Conservation (phyloP, 2,797 vertebrate species). For the Anguilla marmorata region DNA sequence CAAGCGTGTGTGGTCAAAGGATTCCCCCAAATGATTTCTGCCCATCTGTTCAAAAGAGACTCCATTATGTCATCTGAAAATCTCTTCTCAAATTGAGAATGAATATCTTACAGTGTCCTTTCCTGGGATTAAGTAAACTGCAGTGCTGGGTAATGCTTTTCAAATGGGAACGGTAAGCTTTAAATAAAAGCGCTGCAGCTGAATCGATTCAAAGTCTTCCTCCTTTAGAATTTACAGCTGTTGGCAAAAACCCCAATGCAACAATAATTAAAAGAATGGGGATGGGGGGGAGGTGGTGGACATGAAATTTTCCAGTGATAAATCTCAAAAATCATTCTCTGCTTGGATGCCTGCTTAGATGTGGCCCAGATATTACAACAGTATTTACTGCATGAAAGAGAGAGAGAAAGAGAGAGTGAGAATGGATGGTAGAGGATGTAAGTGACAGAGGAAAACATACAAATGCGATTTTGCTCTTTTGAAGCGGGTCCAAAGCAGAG, state of each 20-base stretch:
- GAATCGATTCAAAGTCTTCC: constrained; percentile 12
- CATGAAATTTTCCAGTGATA: constrained; percentile 3
- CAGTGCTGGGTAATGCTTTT: not conserved
- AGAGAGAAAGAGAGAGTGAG: not conserved
- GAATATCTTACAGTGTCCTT: not conserved
- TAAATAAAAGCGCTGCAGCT: constrained; percentile 8
- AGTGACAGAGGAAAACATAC: not conserved
- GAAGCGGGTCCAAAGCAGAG: not conserved
- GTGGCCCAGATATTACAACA: not conserved
- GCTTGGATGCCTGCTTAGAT: constrained; percentile 3
- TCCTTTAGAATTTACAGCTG: constrained; percentile 4
- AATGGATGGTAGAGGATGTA: not conserved
- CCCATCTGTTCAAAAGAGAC: not conserved
- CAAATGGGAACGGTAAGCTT: not conserved
- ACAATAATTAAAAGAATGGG: constrained; percentile 15
- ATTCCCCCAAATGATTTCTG: not conserved
- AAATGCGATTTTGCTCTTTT: not conserved
- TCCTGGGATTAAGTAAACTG: not conserved
- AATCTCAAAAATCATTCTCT: constrained; percentile 15
- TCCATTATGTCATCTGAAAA: not conserved
- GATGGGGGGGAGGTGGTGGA: not conserved
- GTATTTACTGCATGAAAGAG: not conserved
- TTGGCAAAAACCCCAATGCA: not conserved
- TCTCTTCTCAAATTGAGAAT: not conserved
- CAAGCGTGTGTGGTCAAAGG: not conserved